Conservation (phyloP, 2,888 invertebrate species). For the Brachyptera risi region DNA sequence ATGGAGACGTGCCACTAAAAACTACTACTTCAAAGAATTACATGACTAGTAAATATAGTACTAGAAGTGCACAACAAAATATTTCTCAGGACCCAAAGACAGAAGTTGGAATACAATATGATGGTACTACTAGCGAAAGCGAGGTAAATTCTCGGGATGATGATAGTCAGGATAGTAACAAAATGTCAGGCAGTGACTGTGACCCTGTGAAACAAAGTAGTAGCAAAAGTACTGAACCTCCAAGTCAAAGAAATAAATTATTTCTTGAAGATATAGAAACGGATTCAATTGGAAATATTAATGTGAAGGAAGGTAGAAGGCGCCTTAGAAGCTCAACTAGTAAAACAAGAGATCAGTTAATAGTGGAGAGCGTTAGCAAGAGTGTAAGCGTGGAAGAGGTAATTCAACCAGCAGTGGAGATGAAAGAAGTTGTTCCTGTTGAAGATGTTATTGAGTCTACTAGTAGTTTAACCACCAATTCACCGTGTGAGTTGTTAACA, state of each 20-base stretch:
- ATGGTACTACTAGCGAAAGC: neutral
- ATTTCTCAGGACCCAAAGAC: neutral
- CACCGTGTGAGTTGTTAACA: neutral
- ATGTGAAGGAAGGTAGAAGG: no score
- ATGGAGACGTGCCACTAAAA: no score
- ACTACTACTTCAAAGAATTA: no score
- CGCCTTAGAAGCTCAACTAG: neutral
- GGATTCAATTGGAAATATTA: no score
- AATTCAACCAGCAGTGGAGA: neutral
- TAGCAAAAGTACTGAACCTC: neutral
- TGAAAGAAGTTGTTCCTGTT: neutral
- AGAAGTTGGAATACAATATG: neutral
- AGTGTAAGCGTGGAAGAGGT: neutral
- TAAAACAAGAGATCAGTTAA: neutral
- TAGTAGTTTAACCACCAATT: no score
- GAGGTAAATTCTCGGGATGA: neutral
- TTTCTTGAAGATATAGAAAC: no score
- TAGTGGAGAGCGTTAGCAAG: no score
- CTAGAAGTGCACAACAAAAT: neutral
- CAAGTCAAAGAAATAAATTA: no score
- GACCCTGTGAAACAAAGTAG: neutral
- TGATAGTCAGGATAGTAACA: slow-evolving; percentile 13
- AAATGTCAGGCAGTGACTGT: neutral
- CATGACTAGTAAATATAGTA: neutral
- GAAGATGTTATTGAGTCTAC: neutral